Evolutionary conservation across 2,797 vertebrate genomes (phyloP), one percentile per base, ranked within the genome.

Genomic region (Mus minutoides): DNA sequence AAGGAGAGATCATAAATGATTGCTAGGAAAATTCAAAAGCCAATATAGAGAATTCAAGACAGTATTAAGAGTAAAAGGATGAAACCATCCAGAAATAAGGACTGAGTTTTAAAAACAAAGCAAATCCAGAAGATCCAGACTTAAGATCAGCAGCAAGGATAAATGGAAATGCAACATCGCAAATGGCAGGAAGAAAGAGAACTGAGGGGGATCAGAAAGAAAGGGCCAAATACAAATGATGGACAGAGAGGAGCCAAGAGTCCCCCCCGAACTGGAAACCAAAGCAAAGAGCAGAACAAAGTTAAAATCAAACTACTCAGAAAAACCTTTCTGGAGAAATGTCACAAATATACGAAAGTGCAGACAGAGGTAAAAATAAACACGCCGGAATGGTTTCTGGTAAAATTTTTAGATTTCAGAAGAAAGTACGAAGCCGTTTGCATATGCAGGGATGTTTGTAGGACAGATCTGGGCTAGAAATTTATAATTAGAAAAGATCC

Each of bases 361-460:
- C 10, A 86, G 76, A 82, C 12, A 90, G 54, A 83, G 90, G 16
- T 94, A 26, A 93, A 94, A 96, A 94, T 43, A 58, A 87, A 86
- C 26, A 64, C 21, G n/a, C 29, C 52, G 58, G 87, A 84, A 90
- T 54, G 77, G 46, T 56, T 93, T 58, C 85, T 96, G 22, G 10
- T 77, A 84, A 73, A 75, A 84, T 21, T 76, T 94, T 54, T 90
- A 88, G 71, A 49, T 56, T 78, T 96, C 62, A 88, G 90, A 82
- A 75, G 49, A 89, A 93, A 87, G 79, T 6, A 80, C 29, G 77
- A 88, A 96, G 77, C 80, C 26, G 13, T 60, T 62, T 88, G 12
- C 13, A 75, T 56, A 49, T 85, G n/a, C 67, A 40, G n/a, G 19
- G 67, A 54, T 52, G 67, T 69, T 49, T 67, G 83, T 34, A 85